Conservation (phyloP, 2,113 vertebrate species). For the Condylura cristata region DNA sequence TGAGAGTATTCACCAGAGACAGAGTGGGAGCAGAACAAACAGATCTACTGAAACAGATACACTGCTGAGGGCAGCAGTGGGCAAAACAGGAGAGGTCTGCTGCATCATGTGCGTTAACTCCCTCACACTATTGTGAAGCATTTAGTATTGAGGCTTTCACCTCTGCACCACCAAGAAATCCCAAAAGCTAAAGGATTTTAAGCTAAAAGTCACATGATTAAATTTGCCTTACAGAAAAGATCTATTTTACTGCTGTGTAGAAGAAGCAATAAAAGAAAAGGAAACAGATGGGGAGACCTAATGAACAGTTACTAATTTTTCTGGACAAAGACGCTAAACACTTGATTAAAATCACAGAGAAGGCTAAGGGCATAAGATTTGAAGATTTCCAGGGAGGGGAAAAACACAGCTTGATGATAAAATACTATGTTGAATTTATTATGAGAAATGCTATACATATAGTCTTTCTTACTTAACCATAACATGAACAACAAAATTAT, state of each 20-base stretch:
- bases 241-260: background rate
- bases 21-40: no score
- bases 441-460: background rate
- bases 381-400: background rate
- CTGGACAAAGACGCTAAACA: background rate
- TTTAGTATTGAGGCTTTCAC: no score
- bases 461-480: background rate
- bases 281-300: background rate
- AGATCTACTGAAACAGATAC: no score
- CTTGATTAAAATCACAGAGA: background rate
- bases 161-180: no score
- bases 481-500: background rate
- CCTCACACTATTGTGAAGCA: no score
- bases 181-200: background rate
- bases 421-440: background rate
- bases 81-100: no score
- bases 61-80: no score
- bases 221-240: background rate
- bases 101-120: no score
- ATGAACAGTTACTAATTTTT: background rate
- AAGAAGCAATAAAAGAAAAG: background rate
- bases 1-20: no score
- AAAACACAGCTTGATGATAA: background rate
- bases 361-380: background rate
- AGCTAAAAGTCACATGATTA: background rate